These are phyloP conservation scores for Picus viridis DNA, from an alignment of 2,797 vertebrate genomes.

Conservation along the genomic window DNA sequence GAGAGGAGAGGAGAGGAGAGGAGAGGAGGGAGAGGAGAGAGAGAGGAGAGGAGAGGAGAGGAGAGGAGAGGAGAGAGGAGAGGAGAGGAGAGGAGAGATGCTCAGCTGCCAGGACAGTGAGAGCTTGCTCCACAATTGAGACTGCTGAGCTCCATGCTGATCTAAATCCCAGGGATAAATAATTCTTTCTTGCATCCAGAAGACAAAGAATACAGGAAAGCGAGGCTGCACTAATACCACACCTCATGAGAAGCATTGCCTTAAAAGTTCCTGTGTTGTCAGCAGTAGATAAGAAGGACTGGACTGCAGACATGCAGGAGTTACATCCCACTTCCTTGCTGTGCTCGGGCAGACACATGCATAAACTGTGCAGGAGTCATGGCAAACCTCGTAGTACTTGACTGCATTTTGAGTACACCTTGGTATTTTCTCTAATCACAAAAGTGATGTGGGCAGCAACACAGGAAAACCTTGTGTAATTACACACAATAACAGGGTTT, in stretches of 20 bases:
- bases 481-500: neutral
- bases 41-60: too few relatives aligned
- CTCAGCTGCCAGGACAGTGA: neutral
- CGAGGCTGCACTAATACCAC: neutral
- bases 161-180: neutral
- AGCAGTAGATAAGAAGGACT: neutral
- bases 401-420: neutral
- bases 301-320: neutral
- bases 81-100: neutral
- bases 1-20: too few relatives aligned
- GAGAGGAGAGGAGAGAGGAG: too few relatives aligned
- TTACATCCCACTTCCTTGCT: neutral
- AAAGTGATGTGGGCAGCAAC: neutral
- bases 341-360: neutral
- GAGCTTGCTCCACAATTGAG: neutral
- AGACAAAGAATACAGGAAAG: constrained; percentile 2
- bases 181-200: neutral
- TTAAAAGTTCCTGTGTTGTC: neutral
- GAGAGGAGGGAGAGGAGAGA: too few relatives aligned
- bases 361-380: neutral
- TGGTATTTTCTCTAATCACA: neutral
- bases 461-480: neutral
- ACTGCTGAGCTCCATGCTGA: neutral
- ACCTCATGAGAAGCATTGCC: neutral
- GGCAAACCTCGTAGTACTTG: neutral